A percentile compares a stretch with the other conserved stretches of the same genome.
Evolutionary conservation across 2,113 vertebrate species (phyloP).

Genomic region (Myiopsitta monachus): DNA sequence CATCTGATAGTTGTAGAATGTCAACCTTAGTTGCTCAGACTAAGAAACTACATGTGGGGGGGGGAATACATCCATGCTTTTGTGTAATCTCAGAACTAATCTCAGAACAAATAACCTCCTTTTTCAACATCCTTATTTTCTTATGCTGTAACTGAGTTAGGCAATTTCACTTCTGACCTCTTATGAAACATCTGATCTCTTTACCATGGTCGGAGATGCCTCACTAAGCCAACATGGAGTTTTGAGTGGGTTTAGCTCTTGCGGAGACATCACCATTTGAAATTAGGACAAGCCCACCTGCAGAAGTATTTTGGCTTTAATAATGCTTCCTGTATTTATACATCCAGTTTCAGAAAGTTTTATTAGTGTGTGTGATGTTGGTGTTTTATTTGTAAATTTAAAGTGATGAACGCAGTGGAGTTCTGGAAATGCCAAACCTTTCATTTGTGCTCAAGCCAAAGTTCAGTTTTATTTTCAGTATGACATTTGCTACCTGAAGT

Average conservation of each 20-base stretch:
- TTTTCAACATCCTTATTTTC: not conserved
- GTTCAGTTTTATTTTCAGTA: conserved; percentile 46
- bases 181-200: not conserved
- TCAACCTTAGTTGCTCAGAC: not conserved
- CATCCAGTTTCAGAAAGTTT: not conserved
- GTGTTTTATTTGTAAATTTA: conserved; percentile 41
- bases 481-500: conserved; percentile 66
- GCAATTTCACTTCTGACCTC: not conserved
- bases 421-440: conserved; percentile 50
- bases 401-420: conserved; percentile 15
- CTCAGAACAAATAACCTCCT: not conserved
- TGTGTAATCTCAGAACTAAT: not conserved
- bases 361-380: not conserved
- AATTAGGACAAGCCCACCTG: not conserved
- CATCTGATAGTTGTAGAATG: rapidly evolving
- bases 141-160: not conserved
- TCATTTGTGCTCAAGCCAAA: conserved; percentile 15
- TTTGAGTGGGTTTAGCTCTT: not conserved
- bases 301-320: not conserved
- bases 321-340: not conserved
- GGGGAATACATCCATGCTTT: not conserved
- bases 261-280: not conserved
- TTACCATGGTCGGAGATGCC: not conserved
- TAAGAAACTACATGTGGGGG: not conserved
- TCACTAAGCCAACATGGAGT: not conserved